These are phyloP conservation scores for Beris morrisii DNA, from an alignment of 2,888 invertebrate species.

Conservation along the genomic window DNA sequence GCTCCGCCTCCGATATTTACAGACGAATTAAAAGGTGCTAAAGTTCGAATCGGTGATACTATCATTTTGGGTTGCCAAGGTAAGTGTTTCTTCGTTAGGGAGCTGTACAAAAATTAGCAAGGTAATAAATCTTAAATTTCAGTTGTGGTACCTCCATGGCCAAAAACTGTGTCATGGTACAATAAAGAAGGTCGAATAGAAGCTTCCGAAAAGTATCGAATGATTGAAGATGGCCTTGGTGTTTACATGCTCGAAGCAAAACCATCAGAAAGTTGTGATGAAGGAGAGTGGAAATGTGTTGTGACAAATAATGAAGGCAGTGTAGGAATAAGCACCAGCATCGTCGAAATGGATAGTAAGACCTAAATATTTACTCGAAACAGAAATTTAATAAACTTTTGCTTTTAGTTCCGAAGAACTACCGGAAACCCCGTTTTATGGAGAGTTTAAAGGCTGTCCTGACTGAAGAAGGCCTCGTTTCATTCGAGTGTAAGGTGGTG, in stretches of 20 bases:
- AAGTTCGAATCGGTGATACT: constrained; percentile 76
- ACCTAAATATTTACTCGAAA: neutral
- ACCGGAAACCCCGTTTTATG: constrained; percentile 85
- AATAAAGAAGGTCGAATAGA: constrained; percentile 81
- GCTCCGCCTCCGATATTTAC: constrained; percentile 76
- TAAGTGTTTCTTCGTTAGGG: constrained; percentile 46
- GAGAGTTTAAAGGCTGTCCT: constrained; percentile 85
- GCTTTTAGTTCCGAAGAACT: constrained; percentile 83
- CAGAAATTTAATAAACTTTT: constrained; percentile 4
- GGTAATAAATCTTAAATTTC: neutral
- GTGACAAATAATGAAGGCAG: constrained; percentile 75
- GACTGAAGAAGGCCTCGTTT: constrained; percentile 88
- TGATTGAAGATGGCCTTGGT: constrained; percentile 81
- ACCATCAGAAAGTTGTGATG: constrained; percentile 76
- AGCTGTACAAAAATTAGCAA: neutral
- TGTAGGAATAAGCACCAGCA: constrained; percentile 74
- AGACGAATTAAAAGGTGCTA: constrained; percentile 72
- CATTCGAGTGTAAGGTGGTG: constrained; percentile 91
- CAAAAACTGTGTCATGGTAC: constrained; percentile 79
- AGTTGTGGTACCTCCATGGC: constrained; percentile 86
- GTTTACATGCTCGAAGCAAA: constrained; percentile 76
- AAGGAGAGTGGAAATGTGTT: constrained; percentile 89
- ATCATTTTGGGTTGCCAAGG: constrained; percentile 75
- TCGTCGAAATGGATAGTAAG: constrained; percentile 78
- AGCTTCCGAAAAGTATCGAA: constrained; percentile 69